A percentile compares a stretch with the other conserved stretches of the same genome.
These are phyloP conservation scores for Phocoena phocoena DNA, from an alignment of 2,113 vertebrate species.

Conservation along the genomic window DNA sequence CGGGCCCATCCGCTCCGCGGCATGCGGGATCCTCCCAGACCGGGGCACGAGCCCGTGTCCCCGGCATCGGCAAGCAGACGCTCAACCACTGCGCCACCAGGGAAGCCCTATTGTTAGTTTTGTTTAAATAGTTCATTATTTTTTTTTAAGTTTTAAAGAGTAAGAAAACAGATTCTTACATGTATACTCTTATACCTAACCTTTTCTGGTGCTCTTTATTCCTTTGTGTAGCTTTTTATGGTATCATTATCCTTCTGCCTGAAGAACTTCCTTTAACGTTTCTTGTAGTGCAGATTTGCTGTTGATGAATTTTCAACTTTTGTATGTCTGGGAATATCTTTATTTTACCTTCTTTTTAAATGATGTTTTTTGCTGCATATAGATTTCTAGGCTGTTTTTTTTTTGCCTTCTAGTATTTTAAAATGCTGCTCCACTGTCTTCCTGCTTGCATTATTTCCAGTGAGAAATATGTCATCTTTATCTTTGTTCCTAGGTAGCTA, in stretches of 20 bases:
- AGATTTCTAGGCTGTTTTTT: background rate
- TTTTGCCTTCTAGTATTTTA: background rate
- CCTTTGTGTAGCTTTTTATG: background rate
- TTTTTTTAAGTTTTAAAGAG: background rate
- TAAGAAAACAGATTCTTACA: background rate
- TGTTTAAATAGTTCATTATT: background rate
- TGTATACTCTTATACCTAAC: background rate
- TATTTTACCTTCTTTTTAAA: background rate
- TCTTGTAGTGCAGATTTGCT: background rate
- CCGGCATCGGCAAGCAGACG: no score
- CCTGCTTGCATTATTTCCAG: background rate
- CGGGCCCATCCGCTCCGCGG: no score
- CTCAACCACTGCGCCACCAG: no score
- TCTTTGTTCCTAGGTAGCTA: background rate
- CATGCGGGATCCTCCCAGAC: no score
- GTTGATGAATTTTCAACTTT: background rate
- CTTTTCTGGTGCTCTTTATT: background rate
- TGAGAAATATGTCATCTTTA: background rate
- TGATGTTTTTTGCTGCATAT: background rate
- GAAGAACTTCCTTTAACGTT: background rate
- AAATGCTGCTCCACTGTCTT: background rate
- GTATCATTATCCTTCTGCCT: background rate
- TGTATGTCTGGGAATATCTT: background rate
- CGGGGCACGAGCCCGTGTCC: no score
- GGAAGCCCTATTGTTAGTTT: background rate